Conservation (phyloP, 1,140 invertebrate species). For the Mylabris phalerata region DNA sequence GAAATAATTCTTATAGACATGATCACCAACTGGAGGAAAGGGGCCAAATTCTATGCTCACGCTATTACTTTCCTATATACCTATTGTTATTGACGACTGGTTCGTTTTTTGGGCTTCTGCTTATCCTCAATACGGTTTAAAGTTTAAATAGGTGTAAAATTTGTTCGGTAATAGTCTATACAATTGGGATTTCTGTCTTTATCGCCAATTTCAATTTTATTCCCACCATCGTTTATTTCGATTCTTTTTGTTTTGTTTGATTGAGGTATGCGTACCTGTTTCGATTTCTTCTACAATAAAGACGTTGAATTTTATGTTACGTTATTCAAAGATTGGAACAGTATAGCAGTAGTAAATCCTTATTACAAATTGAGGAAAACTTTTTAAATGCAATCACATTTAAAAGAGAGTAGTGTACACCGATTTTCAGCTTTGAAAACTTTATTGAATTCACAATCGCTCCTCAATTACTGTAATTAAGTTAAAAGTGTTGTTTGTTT, state of each 20-base stretch:
- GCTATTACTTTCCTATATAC: not conserved
- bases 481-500: slow-evolving; percentile 19
- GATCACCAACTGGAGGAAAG: slow-evolving; percentile 29
- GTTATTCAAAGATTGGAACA: slow-evolving; percentile 29
- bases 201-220: not conserved
- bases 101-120: slow-evolving; percentile 20
- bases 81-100: slow-evolving; percentile 6
- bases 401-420: slow-evolving; percentile 11
- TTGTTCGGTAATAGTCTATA: slow-evolving; percentile 37
- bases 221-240: not conserved
- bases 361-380: slow-evolving; percentile 23
- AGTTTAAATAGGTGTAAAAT: slow-evolving; percentile 43
- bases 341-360: slow-evolving; percentile 15
- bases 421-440: slow-evolving; percentile 12
- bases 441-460: slow-evolving; percentile 22
- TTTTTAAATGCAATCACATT: slow-evolving; percentile 27
- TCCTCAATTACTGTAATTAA: slow-evolving; percentile 36
- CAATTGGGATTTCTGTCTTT: not conserved
- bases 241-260: not conserved
- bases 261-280: not conserved
- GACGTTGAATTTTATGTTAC: slow-evolving; percentile 32
- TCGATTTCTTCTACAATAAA: not conserved
- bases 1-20: slow-evolving; percentile 37
- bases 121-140: slow-evolving; percentile 28
- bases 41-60: slow-evolving; percentile 17